A percentile compares a stretch with the other conserved stretches of the same genome.
These are phyloP conservation scores for Hyles euphorbiae DNA, from an alignment of 1,140 invertebrate genomes.

Conservation along the genomic window DNA sequence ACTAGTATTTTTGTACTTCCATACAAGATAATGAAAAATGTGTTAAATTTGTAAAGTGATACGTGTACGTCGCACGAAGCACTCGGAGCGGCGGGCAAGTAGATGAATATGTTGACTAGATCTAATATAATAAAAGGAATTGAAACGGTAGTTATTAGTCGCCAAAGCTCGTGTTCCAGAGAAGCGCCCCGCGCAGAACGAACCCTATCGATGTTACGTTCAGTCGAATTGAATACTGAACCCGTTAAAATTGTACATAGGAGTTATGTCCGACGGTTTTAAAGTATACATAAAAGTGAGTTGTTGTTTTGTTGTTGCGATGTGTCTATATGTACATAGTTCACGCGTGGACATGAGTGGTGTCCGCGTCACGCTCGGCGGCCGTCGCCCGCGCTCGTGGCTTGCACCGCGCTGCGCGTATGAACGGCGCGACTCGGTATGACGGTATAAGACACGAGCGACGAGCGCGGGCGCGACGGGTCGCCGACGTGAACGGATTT, in stretches of 20 bases:
- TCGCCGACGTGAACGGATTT: conserved; percentile 21
- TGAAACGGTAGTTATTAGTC: conserved; percentile 19
- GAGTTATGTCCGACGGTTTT: conserved; percentile 58
- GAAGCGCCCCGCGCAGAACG: conserved; percentile 50
- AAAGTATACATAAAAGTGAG: conserved; percentile 54
- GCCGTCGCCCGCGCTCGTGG: background rate
- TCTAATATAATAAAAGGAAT: conserved; percentile 29
- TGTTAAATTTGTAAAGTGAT: no score
- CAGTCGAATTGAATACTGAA: conserved; percentile 42
- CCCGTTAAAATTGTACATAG: conserved; percentile 64
- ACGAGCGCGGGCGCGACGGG: background rate
- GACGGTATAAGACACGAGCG: background rate
- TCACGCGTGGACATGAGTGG: conserved; percentile 52
- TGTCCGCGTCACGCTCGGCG: conserved; percentile 42
- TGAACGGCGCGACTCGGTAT: background rate
- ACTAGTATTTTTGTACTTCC: no score
- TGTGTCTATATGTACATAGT: conserved; percentile 72
- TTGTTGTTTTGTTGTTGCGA: conserved; percentile 73
- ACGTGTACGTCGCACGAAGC: no score
- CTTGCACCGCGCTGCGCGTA: background rate
- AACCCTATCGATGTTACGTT: conserved; percentile 53
- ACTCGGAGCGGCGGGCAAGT: no score
- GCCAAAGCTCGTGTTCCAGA: conserved; percentile 1
- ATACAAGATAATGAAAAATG: no score
- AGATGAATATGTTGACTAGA: no score